Evolutionary conservation across 1,140 invertebrate genomes (phyloP), one percentile per base, ranked within the genome.

Genomic region (Tetramorium simillimum): DNA sequence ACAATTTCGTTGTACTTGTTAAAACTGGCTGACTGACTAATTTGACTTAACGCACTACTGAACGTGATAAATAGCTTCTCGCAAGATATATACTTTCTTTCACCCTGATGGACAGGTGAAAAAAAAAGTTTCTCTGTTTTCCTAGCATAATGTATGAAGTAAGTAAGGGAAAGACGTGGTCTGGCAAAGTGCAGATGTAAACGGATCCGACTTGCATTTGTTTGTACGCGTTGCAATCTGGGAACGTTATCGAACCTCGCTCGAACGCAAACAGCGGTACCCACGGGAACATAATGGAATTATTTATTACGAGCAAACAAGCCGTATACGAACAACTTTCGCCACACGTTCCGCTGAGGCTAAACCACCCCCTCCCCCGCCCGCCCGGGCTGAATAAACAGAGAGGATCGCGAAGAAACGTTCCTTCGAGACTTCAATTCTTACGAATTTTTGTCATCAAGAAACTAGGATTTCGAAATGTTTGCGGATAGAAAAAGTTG

Each of bases 221-320:
- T 84, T 84, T 84, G 53, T 69, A 49, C 80, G 70, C 80, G 80
- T 73, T 49, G 67, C 80, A 84, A 84, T 84, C 80, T 84, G 56
- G 69, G 14, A 73, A 75, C 80, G 80, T 84, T 84, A 84, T 84
- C 80, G 80, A 84, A 84, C 53, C 69, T 49, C 14, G 69, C 69
- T 60, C 40, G 40, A 75, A 60, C 69, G 69, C 80, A 84, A 84
- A 84, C 80, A 84, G 53, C 40, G 69, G 24, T 75, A 62, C 69
- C 69, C 67, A 73, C 51, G 67, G 37, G 80, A 58, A 33, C 58
- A 84, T 84, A 84, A 84, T 84, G 53, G 80, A 84, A 84, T 84
- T 84, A 84, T 84, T 84, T 84, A 84, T 84, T 84, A 84, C 80
- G 53, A 24, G 80, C 43, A 84, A 84, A 84, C 80, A 75, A 75